Conservation (phyloP, 2,113 vertebrate genomes). For the Amphiprion ocellaris region DNA sequence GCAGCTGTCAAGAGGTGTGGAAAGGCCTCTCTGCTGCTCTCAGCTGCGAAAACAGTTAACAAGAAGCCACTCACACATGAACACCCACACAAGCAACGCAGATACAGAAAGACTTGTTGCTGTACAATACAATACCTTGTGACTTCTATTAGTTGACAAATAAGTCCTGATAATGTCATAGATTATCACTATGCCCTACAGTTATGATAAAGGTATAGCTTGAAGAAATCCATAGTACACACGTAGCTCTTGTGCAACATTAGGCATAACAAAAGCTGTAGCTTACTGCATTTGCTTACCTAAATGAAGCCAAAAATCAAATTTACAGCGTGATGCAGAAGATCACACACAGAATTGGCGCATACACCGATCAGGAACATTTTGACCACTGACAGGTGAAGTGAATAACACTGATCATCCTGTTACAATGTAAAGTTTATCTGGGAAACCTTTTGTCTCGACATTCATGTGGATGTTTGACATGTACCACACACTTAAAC, state of each 20-base stretch:
- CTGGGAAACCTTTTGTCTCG: too few species aligned
- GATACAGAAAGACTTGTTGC: slow-evolving; percentile 7
- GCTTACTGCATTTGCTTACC: slow-evolving; percentile 6
- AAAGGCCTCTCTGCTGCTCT: slow-evolving; percentile 77
- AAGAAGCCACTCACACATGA: slow-evolving; percentile 42
- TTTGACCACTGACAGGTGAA: too few species aligned
- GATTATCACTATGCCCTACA: background rate
- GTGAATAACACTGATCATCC: too few species aligned
- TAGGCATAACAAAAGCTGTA: slow-evolving; percentile 1
- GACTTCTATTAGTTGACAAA: slow-evolving; percentile 21
- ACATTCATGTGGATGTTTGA: too few species aligned
- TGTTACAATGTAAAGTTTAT: too few species aligned
- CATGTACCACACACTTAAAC: too few species aligned
- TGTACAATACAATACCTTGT: background rate
- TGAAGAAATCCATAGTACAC: background rate
- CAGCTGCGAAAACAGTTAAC: slow-evolving; percentile 81
- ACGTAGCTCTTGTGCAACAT: slow-evolving; percentile 9
- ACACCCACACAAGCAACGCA: slow-evolving; percentile 1
- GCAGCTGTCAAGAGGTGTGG: slow-evolving; percentile 82
- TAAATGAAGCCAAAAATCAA: background rate
- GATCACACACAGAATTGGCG: too few species aligned
- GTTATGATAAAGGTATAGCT: background rate
- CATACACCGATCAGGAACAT: too few species aligned
- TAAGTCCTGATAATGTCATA: background rate
- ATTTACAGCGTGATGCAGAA: too few species aligned